Percentiles rank a stretch among this genome's conserved stretches.
phyloP scores from a whole-genome alignment of 2,888 invertebrate species.

The Andrena camellia region DNA sequence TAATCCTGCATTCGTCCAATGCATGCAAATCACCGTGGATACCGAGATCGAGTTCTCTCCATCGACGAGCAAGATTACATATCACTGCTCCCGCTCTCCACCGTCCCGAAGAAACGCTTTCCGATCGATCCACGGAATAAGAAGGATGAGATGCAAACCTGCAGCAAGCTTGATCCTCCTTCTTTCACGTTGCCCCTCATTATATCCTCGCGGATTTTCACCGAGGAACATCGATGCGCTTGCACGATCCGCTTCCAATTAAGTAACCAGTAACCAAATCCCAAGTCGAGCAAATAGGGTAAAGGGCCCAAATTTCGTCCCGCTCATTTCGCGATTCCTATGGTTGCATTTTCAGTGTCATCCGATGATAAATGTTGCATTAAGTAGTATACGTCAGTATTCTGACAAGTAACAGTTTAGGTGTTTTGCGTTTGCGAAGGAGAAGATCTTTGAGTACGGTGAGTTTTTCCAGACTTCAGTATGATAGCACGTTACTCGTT shows the following conservation, averaged over 20 bases:
- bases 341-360: too few relatives aligned
- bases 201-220: not conserved
- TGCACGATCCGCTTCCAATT: not conserved
- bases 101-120: slow-evolving; percentile 42
- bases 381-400: too few relatives aligned
- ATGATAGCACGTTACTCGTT: too few relatives aligned
- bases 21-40: slow-evolving; percentile 51
- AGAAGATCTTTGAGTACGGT: too few relatives aligned
- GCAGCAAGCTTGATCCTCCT: not conserved
- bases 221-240: slow-evolving; percentile 1
- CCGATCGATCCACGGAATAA: slow-evolving; percentile 5
- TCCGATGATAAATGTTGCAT: too few relatives aligned
- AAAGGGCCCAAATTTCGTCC: too few relatives aligned
- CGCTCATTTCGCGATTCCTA: too few relatives aligned
- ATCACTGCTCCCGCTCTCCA: slow-evolving; percentile 17
- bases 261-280: not conserved
- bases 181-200: not conserved
- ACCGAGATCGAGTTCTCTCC: slow-evolving; percentile 44
- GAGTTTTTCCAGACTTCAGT: too few relatives aligned
- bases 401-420: too few relatives aligned
- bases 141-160: slow-evolving; percentile 5
- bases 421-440: too few relatives aligned
- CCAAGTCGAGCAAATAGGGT: too few relatives aligned
- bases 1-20: slow-evolving; percentile 36
- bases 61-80: slow-evolving; percentile 47